These are phyloP conservation scores for Kobus ellipsiprymnus DNA, from an alignment of 2,113 vertebrate species.

Conservation along the genomic window DNA sequence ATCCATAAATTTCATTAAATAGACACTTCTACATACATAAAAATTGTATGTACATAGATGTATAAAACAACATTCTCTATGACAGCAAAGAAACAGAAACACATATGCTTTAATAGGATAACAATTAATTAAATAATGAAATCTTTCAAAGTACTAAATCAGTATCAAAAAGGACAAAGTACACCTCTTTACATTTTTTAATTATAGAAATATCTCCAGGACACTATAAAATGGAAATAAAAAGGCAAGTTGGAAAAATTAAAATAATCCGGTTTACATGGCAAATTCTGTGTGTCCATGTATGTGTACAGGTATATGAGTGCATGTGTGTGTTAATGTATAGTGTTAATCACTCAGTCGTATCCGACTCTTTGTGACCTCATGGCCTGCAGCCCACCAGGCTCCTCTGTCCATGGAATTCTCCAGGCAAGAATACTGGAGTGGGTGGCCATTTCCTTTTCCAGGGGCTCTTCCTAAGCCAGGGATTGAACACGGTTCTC, in stretches of 20 bases:
- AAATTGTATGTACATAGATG: neutral
- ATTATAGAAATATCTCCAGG: neutral
- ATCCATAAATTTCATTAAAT: neutral
- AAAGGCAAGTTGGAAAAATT: neutral
- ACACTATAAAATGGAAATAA: neutral
- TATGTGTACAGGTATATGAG: neutral
- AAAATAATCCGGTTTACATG: neutral
- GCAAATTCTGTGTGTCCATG: neutral
- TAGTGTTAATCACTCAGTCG: neutral
- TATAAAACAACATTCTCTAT: neutral
- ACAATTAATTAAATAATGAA: neutral
- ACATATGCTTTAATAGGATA: neutral
- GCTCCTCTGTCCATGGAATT: neutral
- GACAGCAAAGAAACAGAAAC: neutral
- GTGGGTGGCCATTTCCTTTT: neutral
- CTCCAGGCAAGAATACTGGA: neutral
- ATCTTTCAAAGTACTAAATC: neutral
- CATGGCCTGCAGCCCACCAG: neutral
- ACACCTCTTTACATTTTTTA: neutral
- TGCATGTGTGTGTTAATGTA: neutral
- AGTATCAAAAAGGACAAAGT: neutral
- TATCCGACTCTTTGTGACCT: fast-evolving
- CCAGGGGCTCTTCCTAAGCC: no score
- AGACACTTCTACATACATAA: neutral
- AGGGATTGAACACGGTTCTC: no score